Base-by-base conservation (phyloP, 2,797 vertebrate genomes). In the Tenualosa thibaudeaui region DNA sequence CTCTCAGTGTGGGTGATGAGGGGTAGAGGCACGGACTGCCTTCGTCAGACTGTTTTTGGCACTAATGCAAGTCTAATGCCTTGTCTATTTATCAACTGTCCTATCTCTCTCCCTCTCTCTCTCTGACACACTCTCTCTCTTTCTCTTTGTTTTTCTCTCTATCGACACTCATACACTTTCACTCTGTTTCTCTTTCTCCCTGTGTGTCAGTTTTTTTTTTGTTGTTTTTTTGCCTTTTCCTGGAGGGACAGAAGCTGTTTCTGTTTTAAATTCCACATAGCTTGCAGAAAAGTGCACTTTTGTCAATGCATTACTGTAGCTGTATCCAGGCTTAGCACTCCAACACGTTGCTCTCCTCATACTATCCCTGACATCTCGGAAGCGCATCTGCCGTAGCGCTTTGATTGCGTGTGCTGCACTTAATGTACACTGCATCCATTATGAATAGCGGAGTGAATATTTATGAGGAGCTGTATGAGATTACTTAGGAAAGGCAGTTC, bases 251-350 rank as follows among this genome's bases (percentile, higher is more conserved):
- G n/a, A 26, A 12, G 26, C 26, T 40, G 65, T 68, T 26, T 68
- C 65, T 71, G 65, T 40, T 71, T 71, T 71, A 71, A 71, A 71
- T 71, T 71, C 65, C 26, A 71, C 65, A 4, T 71, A 71, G 65
- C 65, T 71, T 71, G 65, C 65, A 71, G 65, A 71, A 71, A 71
- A 71, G 65, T 71, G 65, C 65, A 40, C 65, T 71, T 71, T 71
- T 71, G 37, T 71, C 65, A 37, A 71, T 71, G 65, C 65, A 71
- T 71, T 71, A 71, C 65, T 71, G 31, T 31, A 71, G 65, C 31
- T 40, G 26, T 71, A 37, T 40, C 65, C 65, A 71, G 65, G 65
- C 65, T 71, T 71, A 71, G 65, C 65, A 71, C 37, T 71, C 65
- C 65, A 71, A 71, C 65, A 71, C 31, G 65, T 71, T 71, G 65